A percentile compares a stretch with the other conserved stretches of the same genome.
Evolutionary conservation across 2,797 vertebrate genomes (phyloP).

Genomic region (Botia kubotai): DNA sequence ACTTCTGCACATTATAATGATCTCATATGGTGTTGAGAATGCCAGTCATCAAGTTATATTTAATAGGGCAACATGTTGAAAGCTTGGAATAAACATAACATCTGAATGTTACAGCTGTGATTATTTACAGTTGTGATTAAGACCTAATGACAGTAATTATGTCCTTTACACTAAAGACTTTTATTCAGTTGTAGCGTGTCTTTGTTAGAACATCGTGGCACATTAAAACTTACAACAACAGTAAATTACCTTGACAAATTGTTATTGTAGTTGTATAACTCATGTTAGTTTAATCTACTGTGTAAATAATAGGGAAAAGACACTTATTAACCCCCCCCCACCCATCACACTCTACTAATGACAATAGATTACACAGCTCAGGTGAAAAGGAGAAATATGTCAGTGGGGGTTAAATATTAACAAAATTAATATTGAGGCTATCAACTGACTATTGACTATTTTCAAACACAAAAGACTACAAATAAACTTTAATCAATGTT

Average conservation of each 20-base stretch:
- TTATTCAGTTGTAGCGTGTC: neutral
- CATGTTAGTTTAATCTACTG: neutral
- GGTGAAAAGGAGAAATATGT: neutral
- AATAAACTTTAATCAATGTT: neutral
- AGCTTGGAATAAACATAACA: neutral
- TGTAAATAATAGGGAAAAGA: neutral
- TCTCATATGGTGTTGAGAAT: constrained; percentile 12
- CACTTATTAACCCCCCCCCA: neutral
- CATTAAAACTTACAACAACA: neutral
- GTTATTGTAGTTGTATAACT: too few species aligned
- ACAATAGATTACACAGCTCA: neutral
- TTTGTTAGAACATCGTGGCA: constrained; percentile 1
- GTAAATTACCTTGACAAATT: neutral
- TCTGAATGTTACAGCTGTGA: neutral
- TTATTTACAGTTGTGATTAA: neutral
- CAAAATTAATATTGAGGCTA: neutral
- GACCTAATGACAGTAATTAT: neutral
- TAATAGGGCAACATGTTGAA: neutral
- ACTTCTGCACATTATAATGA: neutral
- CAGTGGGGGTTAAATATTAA: constrained; percentile 1
- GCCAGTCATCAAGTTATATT: neutral
- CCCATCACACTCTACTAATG: neutral
- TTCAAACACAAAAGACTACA: constrained; percentile 8
- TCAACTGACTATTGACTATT: too few species aligned
- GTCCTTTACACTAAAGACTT: neutral